Evolutionary conservation across 1,140 invertebrate species (phyloP), one percentile per base, ranked within the genome.

Genomic region (Manduca sexta): DNA sequence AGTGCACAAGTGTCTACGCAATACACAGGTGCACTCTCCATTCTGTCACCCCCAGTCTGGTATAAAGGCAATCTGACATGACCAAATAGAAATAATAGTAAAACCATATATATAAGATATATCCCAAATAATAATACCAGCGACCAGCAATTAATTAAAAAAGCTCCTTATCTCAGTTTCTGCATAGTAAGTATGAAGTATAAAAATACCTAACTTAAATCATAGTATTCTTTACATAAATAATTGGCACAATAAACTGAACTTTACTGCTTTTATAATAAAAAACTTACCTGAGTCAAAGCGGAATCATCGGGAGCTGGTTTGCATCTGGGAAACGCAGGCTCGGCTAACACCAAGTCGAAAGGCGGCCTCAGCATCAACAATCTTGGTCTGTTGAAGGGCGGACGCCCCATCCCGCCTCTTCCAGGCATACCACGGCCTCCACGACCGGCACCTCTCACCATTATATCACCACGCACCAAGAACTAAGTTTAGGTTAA

Each of bases 321-420:
- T 74, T 95, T 95, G 7, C 95, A 94, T 67, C 94, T 88, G 4
- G 95, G 96, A 74, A 98, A 98, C 3, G 93, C 91, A 18, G 90
- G 90, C 80, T 98, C 96, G 49, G 95, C 96, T 35, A 97, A 86
- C 3, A 94, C 92, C 44, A 97, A 88, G 78, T 98, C 96, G 77
- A 98, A 98, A 0, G 96, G 96, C 68, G 97, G 93, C 38, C 95
- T 89, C 6, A 95, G 93, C 58, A 95, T 88, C 71, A 94, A 92
- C 41, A 92, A 90, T 67, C 94, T 92, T 2, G 88, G 87, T 55
- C 88, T 87, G 48, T 87, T 88, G 58, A 89, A 90, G 26, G 88
- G 88, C 38, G 89, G 89, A 14, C 89, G 86, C 10, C 90, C 91
- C 78, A 92, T 91, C 49, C 89, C 88, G 33, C 90, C 90, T 57